Conservation (phyloP, 2,888 invertebrate species). For the Pyrgus malvae region DNA sequence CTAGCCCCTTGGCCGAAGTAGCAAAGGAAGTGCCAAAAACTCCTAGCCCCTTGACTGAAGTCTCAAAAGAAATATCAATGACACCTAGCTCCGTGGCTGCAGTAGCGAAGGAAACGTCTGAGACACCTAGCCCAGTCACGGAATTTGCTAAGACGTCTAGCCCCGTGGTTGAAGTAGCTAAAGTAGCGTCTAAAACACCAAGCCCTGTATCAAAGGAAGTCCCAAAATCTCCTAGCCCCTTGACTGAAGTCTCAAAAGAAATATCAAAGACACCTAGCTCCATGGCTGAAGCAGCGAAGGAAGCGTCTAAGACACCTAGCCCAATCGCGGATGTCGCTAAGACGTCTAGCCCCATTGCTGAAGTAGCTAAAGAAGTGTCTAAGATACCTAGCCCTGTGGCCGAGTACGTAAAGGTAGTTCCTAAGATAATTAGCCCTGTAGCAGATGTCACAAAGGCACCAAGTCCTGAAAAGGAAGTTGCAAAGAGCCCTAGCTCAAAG, state of each 20-base stretch:
- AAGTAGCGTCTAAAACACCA: neutral
- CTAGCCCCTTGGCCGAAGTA: too few relatives aligned
- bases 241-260: too few relatives aligned
- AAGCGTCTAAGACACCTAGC: neutral
- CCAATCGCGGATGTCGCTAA: neutral
- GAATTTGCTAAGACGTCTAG: neutral
- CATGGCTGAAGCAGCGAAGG: too few relatives aligned
- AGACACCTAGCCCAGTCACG: neutral
- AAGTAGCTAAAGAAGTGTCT: neutral
- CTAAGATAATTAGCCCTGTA: slow-evolving; percentile 1
- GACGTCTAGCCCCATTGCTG: neutral
- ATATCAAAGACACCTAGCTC: too few relatives aligned
- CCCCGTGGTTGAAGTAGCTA: neutral
- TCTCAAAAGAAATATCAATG: neutral
- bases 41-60: neutral
- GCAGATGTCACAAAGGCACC: neutral
- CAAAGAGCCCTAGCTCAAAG: neutral
- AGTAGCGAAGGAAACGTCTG: neutral
- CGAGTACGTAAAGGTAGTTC: neutral
- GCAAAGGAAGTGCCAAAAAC: neutral
- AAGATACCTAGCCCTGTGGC: neutral
- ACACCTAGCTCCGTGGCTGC: too few relatives aligned
- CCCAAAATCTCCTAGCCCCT: too few relatives aligned
- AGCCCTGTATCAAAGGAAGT: neutral
- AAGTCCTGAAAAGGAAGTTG: neutral